Percentiles rank a stretch among this genome's conserved stretches.
Conservation (phyloP, 2,797 vertebrate genomes). For the Parauchenoglanis punctatus region DNA sequence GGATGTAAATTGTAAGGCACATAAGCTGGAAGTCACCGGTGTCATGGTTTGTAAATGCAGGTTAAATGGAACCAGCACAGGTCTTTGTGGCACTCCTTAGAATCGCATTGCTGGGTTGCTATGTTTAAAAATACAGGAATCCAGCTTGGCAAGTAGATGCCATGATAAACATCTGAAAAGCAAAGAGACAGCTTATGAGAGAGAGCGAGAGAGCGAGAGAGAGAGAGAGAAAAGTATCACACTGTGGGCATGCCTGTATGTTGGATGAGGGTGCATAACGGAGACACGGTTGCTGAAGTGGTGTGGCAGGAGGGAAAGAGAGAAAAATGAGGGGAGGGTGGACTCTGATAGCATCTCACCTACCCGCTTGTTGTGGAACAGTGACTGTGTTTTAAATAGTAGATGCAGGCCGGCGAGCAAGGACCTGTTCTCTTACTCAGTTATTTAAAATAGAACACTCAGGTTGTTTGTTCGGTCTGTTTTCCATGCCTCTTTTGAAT, state of each 20-base stretch:
- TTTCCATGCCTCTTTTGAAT: constrained; percentile 3
- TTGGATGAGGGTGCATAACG: constrained; percentile 46
- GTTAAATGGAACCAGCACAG: neutral
- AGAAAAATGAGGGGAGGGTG: constrained; percentile 24
- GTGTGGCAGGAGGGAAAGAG: constrained; percentile 56
- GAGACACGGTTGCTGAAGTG: constrained; percentile 30
- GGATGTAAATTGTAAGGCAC: neutral
- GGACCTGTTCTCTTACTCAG: constrained; percentile 69
- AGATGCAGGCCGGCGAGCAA: constrained; percentile 71
- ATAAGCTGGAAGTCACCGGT: neutral
- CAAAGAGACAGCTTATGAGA: neutral
- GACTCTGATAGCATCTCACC: constrained; percentile 77
- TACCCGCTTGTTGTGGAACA: constrained; percentile 73
- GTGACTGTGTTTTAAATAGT: constrained; percentile 77
- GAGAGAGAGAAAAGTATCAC: neutral
- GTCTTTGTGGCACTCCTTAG: constrained; percentile 23
- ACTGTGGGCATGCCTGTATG: constrained; percentile 33
- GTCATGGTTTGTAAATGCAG: neutral
- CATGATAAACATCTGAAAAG: constrained; percentile 33
- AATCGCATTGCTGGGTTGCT: neutral
- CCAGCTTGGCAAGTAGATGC: constrained; percentile 18
- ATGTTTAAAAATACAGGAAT: constrained; percentile 28
- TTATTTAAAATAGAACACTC: constrained; percentile 74
- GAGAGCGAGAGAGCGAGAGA: neutral
- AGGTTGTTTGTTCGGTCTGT: constrained; percentile 17